Conservation (phyloP, 2,888 invertebrate species). For the Hirudinaria manillensis region DNA sequence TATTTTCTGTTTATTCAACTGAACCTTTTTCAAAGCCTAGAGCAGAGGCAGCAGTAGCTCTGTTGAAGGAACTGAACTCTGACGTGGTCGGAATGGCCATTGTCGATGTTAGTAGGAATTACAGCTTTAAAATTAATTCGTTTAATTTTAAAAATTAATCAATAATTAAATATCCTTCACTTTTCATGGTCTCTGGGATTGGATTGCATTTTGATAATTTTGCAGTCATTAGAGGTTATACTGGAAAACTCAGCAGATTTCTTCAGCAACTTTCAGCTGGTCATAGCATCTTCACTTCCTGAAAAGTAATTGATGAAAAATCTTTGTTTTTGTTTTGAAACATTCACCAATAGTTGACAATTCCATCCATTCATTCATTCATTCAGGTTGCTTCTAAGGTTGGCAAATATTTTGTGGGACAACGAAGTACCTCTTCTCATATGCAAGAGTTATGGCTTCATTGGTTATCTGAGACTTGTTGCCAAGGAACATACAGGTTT, state of each 20-base stretch:
- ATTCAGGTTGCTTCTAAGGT: slow-evolving; percentile 64
- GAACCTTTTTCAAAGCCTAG: slow-evolving; percentile 59
- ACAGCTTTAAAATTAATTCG: neutral
- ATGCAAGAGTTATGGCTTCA: slow-evolving; percentile 81
- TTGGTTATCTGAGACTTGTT: slow-evolving; percentile 83
- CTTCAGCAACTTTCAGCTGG: slow-evolving; percentile 78
- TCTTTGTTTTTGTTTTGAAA: neutral
- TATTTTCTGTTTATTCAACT: no score
- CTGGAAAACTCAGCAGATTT: slow-evolving; percentile 78
- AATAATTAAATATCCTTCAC: neutral
- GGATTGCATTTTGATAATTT: slow-evolving; percentile 18
- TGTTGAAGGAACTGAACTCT: slow-evolving; percentile 80
- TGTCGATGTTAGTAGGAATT: slow-evolving; percentile 62
- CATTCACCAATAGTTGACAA: neutral
- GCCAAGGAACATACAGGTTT: slow-evolving; percentile 57
- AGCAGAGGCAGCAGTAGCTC: slow-evolving; percentile 74
- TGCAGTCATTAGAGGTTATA: slow-evolving; percentile 69
- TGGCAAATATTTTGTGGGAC: slow-evolving; percentile 77
- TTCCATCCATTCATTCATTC: neutral
- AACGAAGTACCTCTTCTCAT: slow-evolving; percentile 76
- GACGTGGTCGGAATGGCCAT: slow-evolving; percentile 88
- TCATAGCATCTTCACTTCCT: slow-evolving; percentile 71
- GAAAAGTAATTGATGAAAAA: slow-evolving; percentile 59
- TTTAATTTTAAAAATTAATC: neutral
- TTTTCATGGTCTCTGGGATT: neutral